Evolutionary conservation across 2,888 invertebrate genomes (phyloP), one percentile per base, ranked within the genome.

Genomic region (Aromia moschata): DNA sequence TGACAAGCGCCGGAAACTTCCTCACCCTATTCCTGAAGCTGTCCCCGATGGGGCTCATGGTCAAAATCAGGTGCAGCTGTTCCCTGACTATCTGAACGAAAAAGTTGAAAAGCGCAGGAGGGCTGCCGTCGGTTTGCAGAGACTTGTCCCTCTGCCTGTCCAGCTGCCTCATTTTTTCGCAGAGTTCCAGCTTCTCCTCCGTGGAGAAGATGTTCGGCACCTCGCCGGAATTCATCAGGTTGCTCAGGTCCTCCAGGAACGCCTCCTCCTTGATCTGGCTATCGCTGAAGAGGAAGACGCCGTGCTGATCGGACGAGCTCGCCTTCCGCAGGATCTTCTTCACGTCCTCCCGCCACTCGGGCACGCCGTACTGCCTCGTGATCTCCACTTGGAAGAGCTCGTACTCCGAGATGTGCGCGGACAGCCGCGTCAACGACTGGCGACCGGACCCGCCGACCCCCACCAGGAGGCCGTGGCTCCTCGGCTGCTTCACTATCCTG

Each of bases 391-490:
- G 85, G 78, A 92, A 94, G 5, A 96, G 82, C 72, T 97, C 96
- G 79, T 94, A 95, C 77, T 96, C 96, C 68, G 92, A 91, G 81
- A 97, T 96, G 77, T 95, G 94, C n/a, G 95, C 90, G 4, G 96
- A 91, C 60, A 97, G 84, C 54, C 94, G 85, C 1, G 95, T 93
- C 62, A 96, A 84, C 3, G 96, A 96, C 83, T 96, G 96, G 44
- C 96, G 84, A 5, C 97, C 96, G 2, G 96, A 95, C 52, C 97
- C 97, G 14, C 96, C 96, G 18, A 96, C 92, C 2, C 97, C 97
- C 9, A 96, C 92, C 55, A 74, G 75, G 10, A 74, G 59, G 33
- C 91, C 94, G 82, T 97, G 96, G 75, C 93, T 93, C 69, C 93
- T 86, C 5, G 96, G 96, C 81, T 96, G 96, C 75, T 94, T 93